phyloP scores from a whole-genome alignment of 2,797 vertebrate species.

The Furcifer pardalis region DNA sequence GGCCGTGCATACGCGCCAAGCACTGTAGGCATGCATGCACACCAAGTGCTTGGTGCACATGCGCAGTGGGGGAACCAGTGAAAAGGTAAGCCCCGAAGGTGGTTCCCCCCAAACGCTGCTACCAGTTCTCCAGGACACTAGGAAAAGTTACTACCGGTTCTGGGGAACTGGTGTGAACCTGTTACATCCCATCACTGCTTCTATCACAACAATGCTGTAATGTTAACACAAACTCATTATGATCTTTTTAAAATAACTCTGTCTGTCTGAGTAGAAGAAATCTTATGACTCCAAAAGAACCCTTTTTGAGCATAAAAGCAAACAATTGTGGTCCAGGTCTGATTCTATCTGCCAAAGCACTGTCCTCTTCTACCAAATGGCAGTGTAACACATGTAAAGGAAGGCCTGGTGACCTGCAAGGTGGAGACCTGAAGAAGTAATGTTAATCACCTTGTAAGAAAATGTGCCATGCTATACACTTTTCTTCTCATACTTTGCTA shows the following conservation, averaged over 20 bases:
- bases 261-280: not conserved
- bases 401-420: not conserved
- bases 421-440: not conserved
- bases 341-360: not conserved
- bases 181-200: no score
- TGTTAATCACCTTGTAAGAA: constrained; percentile 16
- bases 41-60: no score
- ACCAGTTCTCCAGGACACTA: no score
- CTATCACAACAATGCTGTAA: not conserved
- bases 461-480: constrained; percentile 1
- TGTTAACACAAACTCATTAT: not conserved
- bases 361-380: not conserved
- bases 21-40: no score
- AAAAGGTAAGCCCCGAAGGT: no score
- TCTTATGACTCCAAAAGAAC: not conserved
- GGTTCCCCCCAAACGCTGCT: no score
- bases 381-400: not conserved
- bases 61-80: no score
- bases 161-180: no score
- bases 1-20: no score
- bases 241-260: not conserved
- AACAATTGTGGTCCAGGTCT: not conserved
- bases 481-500: constrained; percentile 15
- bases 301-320: not conserved
- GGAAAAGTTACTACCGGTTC: no score